Base-by-base conservation (phyloP, 1,140 invertebrate species). In the Trachymyrmex septentrionalis region DNA sequence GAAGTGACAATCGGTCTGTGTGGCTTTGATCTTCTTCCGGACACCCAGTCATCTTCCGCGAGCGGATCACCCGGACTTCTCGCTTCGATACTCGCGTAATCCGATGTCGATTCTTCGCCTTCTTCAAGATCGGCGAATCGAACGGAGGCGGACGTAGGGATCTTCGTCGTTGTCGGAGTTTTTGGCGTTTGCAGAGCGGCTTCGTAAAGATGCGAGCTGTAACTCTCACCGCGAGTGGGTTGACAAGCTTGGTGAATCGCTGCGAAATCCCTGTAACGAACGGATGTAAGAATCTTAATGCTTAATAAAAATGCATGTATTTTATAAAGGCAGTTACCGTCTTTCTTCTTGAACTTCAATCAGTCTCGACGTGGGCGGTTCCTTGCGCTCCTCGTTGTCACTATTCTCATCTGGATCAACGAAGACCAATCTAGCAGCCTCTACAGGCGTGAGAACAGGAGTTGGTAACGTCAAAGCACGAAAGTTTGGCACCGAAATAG, bases 401-500 rank as follows among this genome's bases (percentile, higher is more conserved):
- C 96, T 96, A 85, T 97, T 96, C 76, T 97, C 97, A 66, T 97
- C 97, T 0, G 96, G 96, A 92, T 97, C 97, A 16, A 97, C 95
- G 90, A 97, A 97, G 1, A 97, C 97, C 1, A 97, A 94, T 87
- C 96, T 96, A 0, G 97, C 96, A 0, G 97, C 97, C 93, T 97
- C 97, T 4, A 97, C 96, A 1, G 97, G 97, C 1, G 97, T 97
- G 55, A 97, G 93, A 10, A 96, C 96, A 16, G 96, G 96, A 0
- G 96, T 97, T n/a, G 96, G 96, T 19, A 97, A 93, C 1, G 96
- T 96, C 80, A 97, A 94, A 72, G 96, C 95, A 19, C 96, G 96
- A 91, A 97, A 97, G 94, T 97, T 97, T 88, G 97, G 97, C 87
- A 98, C 97, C 3, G 97, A 98, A 63, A 97, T 96, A 1, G 97